Percentiles rank a stretch among this genome's conserved stretches.
Evolutionary conservation across 2,113 vertebrate species (phyloP).

Genomic region (Sterna hirundo): DNA sequence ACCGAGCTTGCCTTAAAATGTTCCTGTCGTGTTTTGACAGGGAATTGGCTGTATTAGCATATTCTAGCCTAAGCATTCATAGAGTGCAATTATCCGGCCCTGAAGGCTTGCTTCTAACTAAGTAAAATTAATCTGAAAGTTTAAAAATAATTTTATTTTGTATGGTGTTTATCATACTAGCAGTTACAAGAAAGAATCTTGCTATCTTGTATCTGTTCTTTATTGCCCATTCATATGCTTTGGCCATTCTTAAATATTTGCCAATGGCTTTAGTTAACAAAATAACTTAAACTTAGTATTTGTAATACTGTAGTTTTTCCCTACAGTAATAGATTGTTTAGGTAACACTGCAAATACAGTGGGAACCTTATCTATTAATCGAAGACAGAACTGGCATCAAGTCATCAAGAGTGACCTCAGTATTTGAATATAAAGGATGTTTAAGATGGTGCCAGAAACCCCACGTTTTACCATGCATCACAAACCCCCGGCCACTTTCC

Average conservation of each 20-base stretch:
- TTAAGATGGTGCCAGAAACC: slow-evolving; percentile 21
- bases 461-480: accelerated
- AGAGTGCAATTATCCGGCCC: background rate
- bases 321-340: slow-evolving; percentile 50
- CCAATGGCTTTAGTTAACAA: slow-evolving; percentile 53
- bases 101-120: background rate
- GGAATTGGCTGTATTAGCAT: background rate
- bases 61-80: background rate
- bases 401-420: background rate
- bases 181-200: background rate
- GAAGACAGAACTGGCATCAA: slow-evolving; percentile 44
- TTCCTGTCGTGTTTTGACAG: background rate
- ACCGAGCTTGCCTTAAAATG: background rate
- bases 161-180: background rate
- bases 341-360: slow-evolving; percentile 56
- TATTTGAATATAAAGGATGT: slow-evolving; percentile 28
- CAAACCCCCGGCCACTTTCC: background rate
- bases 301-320: slow-evolving; percentile 54
- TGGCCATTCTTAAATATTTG: slow-evolving; percentile 54
- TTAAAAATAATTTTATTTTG: background rate
- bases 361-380: slow-evolving; percentile 55
- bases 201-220: slow-evolving; percentile 36
- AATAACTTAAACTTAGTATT: slow-evolving; percentile 54
- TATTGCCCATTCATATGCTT: slow-evolving; percentile 41
- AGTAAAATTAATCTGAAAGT: background rate